phyloP scores from a whole-genome alignment of 2,797 vertebrate genomes.

The Scyliorhinus canicula region DNA sequence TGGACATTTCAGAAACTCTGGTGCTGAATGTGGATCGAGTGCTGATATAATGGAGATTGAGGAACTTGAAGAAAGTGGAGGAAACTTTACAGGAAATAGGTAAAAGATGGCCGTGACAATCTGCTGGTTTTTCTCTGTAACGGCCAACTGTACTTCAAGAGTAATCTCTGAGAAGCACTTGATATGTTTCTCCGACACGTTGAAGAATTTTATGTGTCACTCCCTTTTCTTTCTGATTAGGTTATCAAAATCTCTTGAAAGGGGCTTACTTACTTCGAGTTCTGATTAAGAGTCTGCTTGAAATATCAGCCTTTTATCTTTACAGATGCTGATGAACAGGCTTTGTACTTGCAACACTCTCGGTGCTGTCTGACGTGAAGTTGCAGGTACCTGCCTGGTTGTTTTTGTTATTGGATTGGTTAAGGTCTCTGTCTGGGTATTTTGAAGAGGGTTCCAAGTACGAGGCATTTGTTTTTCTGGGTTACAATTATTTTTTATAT shows the following conservation, averaged over 20 bases:
- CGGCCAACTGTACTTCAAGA: not conserved
- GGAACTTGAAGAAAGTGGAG: not conserved
- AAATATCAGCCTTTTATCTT: not conserved
- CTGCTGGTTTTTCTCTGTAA: not conserved
- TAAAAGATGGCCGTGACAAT: not conserved
- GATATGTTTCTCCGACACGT: not conserved
- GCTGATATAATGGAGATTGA: not conserved
- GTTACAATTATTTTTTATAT: not conserved
- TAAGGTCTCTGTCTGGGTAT: not conserved
- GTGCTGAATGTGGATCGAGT: not conserved
- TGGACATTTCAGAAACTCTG: not conserved
- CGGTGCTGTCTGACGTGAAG: not conserved
- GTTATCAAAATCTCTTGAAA: not conserved
- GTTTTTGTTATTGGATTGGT: not conserved
- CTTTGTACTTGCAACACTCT: not conserved
- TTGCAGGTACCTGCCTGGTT: not conserved
- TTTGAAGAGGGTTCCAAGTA: not conserved
- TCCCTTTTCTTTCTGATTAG: not conserved
- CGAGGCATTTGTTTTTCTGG: not conserved
- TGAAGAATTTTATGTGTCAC: not conserved
- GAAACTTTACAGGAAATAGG: not conserved
- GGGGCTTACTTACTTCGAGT: not conserved
- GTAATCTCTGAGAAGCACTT: not conserved
- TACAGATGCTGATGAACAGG: not conserved
- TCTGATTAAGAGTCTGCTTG: not conserved